phyloP scores from a whole-genome alignment of 2,113 vertebrate species.

The Anarrhichthys ocellatus region DNA sequence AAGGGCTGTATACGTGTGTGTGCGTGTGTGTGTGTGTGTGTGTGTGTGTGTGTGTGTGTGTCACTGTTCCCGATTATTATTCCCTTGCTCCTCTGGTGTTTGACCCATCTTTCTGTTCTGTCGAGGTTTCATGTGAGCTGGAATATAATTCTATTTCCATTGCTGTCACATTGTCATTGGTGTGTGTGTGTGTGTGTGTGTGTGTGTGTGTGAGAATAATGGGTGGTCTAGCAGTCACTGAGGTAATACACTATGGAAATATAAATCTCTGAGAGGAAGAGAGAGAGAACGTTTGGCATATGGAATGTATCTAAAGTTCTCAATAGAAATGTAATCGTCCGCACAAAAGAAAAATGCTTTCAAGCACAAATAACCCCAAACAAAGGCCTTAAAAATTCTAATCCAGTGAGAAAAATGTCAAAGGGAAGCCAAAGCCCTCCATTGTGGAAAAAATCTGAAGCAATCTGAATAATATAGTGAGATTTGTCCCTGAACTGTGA shows the following conservation, averaged over 20 bases:
- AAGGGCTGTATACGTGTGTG: slow-evolving; percentile 31
- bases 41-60: slow-evolving; percentile 33
- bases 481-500: background rate
- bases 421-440: background rate
- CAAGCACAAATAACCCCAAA: background rate
- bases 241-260: slow-evolving; percentile 40
- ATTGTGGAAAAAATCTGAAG: background rate
- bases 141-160: slow-evolving; percentile 62
- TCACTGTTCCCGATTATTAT: slow-evolving; percentile 63
- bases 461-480: background rate
- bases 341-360: background rate
- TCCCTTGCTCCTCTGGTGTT: slow-evolving; percentile 52
- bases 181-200: slow-evolving; percentile 35
- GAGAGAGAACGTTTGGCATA: background rate
- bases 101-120: slow-evolving; percentile 63
- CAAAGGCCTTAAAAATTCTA: background rate
- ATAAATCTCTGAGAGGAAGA: slow-evolving; percentile 43
- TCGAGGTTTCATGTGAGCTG: slow-evolving; percentile 64
- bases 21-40: slow-evolving; percentile 27
- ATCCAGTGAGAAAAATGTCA: background rate
- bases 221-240: slow-evolving; percentile 41
- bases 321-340: background rate
- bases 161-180: slow-evolving; percentile 63
- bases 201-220: slow-evolving; percentile 31
- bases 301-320: background rate